phyloP scores from a whole-genome alignment of 1,140 invertebrate species.

The Solenopsis fugax region DNA sequence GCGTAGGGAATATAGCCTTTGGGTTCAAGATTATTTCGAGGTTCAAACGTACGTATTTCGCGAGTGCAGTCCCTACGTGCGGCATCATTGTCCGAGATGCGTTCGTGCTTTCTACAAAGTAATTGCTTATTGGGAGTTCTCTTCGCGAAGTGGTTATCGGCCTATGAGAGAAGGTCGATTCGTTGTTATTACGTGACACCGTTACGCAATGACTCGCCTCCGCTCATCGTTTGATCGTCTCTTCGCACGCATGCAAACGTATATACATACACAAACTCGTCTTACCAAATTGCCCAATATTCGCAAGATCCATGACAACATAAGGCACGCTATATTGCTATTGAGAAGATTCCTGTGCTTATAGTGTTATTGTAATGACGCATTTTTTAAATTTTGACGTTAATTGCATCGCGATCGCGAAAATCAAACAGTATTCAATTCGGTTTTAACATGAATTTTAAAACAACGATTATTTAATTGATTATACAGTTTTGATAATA shows the following conservation, averaged over 20 bases:
- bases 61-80: background rate
- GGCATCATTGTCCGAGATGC: conserved; percentile 42
- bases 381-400: background rate
- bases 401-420: no score
- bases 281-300: conserved; percentile 65
- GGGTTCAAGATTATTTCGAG: background rate
- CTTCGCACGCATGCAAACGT: background rate
- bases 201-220: conserved; percentile 75
- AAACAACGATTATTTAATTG: no score
- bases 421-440: background rate
- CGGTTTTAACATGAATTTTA: no score
- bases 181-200: conserved; percentile 81
- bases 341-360: background rate
- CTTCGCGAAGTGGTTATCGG: conserved; percentile 62
- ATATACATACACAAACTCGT: background rate
- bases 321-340: background rate
- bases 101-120: conserved; percentile 69
- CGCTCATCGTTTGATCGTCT: conserved; percentile 35
- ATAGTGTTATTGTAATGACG: background rate
- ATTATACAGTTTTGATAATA: no score
- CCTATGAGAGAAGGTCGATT: conserved; percentile 77
- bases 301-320: background rate
- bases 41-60: background rate
- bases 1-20: background rate
- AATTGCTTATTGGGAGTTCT: conserved; percentile 43